These are phyloP conservation scores for Dendroctonus valens DNA, from an alignment of 1,140 invertebrate genomes.

Conservation along the genomic window DNA sequence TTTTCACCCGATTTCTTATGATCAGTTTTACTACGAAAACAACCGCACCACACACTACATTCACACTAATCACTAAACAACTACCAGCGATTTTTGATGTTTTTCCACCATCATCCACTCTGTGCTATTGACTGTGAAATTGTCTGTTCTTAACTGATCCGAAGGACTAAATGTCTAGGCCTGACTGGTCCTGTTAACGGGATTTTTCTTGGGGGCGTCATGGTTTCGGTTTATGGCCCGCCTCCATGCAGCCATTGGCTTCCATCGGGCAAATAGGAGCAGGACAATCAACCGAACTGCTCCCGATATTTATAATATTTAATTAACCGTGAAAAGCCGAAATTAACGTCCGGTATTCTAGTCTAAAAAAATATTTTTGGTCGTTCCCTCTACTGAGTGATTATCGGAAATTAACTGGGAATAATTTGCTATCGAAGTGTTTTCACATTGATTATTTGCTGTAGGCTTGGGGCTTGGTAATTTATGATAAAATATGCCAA, in stretches of 20 bases:
- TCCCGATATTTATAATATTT: slow-evolving; percentile 39
- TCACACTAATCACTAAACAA: background rate
- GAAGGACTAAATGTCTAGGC: slow-evolving; percentile 12
- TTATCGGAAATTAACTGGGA: slow-evolving; percentile 12
- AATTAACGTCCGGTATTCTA: slow-evolving; percentile 33
- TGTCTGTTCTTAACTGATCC: slow-evolving; percentile 6
- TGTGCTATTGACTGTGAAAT: background rate
- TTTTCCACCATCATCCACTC: background rate
- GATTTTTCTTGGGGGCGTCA: slow-evolving; percentile 20
- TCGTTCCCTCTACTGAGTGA: slow-evolving; percentile 7
- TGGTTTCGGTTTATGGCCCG: slow-evolving; percentile 17
- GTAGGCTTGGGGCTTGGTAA: background rate
- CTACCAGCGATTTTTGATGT: background rate
- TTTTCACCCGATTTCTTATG: no score
- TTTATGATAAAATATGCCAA: slow-evolving; percentile 3
- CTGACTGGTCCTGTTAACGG: slow-evolving; percentile 16
- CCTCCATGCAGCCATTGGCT: slow-evolving; percentile 35
- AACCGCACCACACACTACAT: background rate
- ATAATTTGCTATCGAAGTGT: background rate
- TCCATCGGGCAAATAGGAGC: slow-evolving; percentile 33
- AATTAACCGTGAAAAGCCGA: slow-evolving; percentile 39
- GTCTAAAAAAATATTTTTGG: slow-evolving; percentile 11
- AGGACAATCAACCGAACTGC: slow-evolving; percentile 37
- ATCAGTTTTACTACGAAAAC: background rate
- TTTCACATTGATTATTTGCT: background rate